Evolutionary conservation across 2,797 vertebrate genomes (phyloP).

Genomic region (Chromobotia macracanthus): DNA sequence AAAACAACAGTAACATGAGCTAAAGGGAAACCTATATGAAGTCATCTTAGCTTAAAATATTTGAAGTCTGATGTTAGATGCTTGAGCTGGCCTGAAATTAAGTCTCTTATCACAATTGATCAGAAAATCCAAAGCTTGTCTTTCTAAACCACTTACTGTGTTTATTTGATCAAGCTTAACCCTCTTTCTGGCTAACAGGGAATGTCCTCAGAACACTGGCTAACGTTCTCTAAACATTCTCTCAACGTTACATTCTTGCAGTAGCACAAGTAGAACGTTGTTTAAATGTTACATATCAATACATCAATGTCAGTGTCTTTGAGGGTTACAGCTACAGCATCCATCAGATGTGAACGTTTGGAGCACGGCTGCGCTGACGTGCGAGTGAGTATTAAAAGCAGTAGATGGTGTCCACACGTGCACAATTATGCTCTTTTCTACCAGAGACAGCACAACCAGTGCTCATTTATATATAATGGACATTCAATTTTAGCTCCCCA

Average conservation of each 20-base stretch:
- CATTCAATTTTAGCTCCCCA: neutral
- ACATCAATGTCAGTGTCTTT: too few species aligned
- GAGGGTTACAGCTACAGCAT: too few species aligned
- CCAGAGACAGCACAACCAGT: constrained; percentile 18
- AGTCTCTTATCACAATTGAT: too few species aligned
- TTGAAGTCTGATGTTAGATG: neutral
- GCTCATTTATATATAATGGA: neutral
- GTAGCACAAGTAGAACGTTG: too few species aligned
- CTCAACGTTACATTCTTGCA: too few species aligned
- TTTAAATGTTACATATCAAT: too few species aligned
- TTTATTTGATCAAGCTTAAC: too few species aligned
- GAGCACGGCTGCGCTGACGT: neutral
- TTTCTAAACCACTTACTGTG: too few species aligned
- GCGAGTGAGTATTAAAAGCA: constrained; percentile 8
- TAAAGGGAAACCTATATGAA: neutral
- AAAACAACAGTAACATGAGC: neutral
- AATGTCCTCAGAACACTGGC: too few species aligned
- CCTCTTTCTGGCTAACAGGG: too few species aligned
- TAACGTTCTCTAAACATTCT: too few species aligned
- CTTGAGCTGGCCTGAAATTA: neutral
- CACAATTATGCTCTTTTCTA: constrained; percentile 1
- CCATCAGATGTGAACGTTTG: neutral
- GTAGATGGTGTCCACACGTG: constrained; percentile 32
- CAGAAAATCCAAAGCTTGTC: too few species aligned
- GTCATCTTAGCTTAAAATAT: neutral